Percentiles rank a stretch among this genome's conserved stretches.
These are phyloP conservation scores for Pseudorhombus dupliciocellatus DNA, from an alignment of 2,113 vertebrate genomes.

Conservation along the genomic window DNA sequence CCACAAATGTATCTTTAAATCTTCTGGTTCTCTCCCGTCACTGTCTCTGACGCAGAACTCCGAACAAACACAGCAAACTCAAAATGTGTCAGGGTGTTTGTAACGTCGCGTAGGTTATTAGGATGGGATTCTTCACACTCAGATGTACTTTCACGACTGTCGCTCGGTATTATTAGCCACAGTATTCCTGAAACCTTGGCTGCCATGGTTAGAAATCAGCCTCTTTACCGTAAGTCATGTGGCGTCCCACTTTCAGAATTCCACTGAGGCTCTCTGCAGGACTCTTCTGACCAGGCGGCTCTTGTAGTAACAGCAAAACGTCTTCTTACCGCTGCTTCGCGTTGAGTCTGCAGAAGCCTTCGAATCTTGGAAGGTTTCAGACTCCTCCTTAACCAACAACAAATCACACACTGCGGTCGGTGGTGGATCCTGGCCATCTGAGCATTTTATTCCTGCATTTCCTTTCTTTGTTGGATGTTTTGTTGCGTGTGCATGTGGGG, in stretches of 20 bases:
- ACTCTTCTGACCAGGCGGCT: too few species aligned
- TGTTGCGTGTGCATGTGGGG: not conserved
- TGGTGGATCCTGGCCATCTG: too few species aligned
- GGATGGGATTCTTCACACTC: not conserved
- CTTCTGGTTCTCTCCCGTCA: not conserved
- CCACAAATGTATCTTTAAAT: conserved; percentile 26
- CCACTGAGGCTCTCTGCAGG: too few species aligned
- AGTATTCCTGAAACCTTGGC: not conserved
- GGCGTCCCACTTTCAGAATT: not conserved
- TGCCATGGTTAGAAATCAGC: not conserved
- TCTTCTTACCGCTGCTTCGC: too few species aligned
- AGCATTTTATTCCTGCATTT: too few species aligned
- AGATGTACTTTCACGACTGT: not conserved
- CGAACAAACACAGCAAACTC: not conserved
- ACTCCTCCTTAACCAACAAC: not conserved
- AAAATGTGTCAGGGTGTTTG: not conserved
- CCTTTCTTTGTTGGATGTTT: too few species aligned
- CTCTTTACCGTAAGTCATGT: not conserved
- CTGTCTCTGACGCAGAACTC: not conserved
- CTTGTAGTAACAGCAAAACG: too few species aligned
- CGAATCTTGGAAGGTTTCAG: too few species aligned
- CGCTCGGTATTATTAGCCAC: not conserved
- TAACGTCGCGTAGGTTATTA: too few species aligned
- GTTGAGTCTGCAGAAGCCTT: too few species aligned
- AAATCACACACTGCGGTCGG: not conserved